Conservation (phyloP, 1,140 invertebrate genomes). For the Bombus confusus region DNA sequence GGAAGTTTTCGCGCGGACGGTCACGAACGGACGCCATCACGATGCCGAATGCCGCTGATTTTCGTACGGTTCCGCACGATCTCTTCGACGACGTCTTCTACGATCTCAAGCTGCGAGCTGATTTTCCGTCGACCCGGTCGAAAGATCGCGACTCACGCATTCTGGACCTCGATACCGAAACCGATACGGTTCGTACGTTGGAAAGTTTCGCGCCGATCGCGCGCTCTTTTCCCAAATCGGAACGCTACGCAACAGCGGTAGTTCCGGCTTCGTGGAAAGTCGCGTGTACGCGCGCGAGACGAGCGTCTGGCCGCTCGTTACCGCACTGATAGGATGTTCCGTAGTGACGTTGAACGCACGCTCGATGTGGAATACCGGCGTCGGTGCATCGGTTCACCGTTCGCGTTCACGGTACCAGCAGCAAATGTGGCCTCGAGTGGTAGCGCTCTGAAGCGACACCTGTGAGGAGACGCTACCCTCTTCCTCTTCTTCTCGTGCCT, state of each 20-base stretch:
- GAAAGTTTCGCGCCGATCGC: background rate
- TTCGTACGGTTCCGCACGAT: slow-evolving; percentile 15
- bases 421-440: slow-evolving; percentile 68
- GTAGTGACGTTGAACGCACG: slow-evolving; percentile 46
- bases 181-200: background rate
- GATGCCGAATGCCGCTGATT: slow-evolving; percentile 34
- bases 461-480: slow-evolving; percentile 71
- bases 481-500: slow-evolving; percentile 63
- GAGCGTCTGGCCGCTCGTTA: slow-evolving; percentile 7
- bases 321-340: slow-evolving; percentile 16
- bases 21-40: slow-evolving; percentile 44
- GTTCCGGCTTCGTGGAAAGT: background rate
- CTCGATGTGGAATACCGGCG: slow-evolving; percentile 54
- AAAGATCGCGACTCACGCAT: background rate
- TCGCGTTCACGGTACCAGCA: slow-evolving; percentile 69
- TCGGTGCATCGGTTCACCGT: slow-evolving; percentile 66
- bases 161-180: background rate
- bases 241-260: background rate
- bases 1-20: slow-evolving; percentile 41
- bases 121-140: background rate
- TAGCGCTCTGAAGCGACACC: slow-evolving; percentile 71
- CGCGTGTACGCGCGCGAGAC: background rate
- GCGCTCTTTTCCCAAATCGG: background rate
- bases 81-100: background rate
- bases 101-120: background rate